Evolutionary conservation across 2,888 invertebrate genomes (phyloP).

Genomic region (Chymomyza amoena): DNA sequence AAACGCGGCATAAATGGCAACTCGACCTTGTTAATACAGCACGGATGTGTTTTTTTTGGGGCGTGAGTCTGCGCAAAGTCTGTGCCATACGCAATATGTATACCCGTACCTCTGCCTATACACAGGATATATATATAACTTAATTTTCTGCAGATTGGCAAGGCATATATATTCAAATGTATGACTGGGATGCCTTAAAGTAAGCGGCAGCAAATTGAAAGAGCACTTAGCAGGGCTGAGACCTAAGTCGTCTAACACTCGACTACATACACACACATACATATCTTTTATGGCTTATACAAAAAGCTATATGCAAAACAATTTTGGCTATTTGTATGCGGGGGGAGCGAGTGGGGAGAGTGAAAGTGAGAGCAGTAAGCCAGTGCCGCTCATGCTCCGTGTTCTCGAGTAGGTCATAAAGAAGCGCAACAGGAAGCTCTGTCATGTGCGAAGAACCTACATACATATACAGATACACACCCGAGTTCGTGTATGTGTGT

Average conservation of each 20-base stretch:
- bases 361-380: not conserved
- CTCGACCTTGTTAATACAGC: not conserved
- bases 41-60: constrained; percentile 3
- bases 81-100: constrained; percentile 15
- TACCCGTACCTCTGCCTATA: too few species aligned
- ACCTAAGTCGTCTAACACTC: not conserved
- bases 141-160: not conserved
- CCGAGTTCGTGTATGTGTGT: not conserved
- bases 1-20: too few species aligned
- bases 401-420: not conserved
- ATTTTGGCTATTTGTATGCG: not conserved
- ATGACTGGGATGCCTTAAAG: not conserved
- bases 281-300: not conserved
- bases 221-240: not conserved
- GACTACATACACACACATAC: not conserved
- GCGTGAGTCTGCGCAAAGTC: constrained; percentile 21
- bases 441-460: not conserved
- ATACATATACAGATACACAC: constrained; percentile 1
- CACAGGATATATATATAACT: not conserved
- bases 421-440: not conserved
- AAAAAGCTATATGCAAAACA: not conserved
- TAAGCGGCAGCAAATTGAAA: not conserved
- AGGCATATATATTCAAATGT: not conserved
- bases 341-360: not conserved
- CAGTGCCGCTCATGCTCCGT: not conserved